A percentile compares a stretch with the other conserved stretches of the same genome.
Conservation (phyloP, 1,140 invertebrate species). For the Calephelis nemesis region DNA sequence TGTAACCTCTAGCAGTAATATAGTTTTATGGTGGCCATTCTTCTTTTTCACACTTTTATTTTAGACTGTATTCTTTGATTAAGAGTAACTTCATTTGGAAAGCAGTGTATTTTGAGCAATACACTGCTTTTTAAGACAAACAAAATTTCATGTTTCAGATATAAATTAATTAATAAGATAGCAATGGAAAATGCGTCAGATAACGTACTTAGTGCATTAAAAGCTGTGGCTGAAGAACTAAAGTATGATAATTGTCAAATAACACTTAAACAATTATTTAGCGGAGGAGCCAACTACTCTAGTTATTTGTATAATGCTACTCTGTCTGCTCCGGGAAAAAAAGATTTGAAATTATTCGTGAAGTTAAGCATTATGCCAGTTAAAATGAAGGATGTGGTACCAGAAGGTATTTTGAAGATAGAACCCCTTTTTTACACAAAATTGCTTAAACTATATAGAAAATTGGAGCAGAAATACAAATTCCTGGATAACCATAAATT, state of each 20-base stretch:
- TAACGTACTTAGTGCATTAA: not conserved
- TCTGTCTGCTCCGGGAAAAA: conserved; percentile 14
- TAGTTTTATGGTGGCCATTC: too few relatives aligned
- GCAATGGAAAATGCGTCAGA: not conserved
- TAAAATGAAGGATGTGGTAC: conserved; percentile 20
- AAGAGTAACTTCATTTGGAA: too few relatives aligned
- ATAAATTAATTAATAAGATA: too few relatives aligned
- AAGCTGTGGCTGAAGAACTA: not conserved
- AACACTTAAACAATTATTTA: conserved; percentile 12
- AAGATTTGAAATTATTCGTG: conserved; percentile 38
- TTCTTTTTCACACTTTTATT: too few relatives aligned
- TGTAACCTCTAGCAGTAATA: too few relatives aligned
- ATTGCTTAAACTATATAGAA: conserved; percentile 26
- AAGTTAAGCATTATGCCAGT: conserved; percentile 37
- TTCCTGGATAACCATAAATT: conserved; percentile 20
- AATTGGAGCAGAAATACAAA: conserved; percentile 32
- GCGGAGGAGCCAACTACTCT: conserved; percentile 42
- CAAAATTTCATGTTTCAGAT: too few relatives aligned
- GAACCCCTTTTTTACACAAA: conserved; percentile 39
- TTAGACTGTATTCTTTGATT: too few relatives aligned
- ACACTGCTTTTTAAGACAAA: too few relatives aligned
- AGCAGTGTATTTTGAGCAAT: too few relatives aligned
- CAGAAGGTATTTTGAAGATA: conserved; percentile 23
- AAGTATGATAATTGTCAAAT: not conserved
- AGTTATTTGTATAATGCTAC: conserved; percentile 33